Evolutionary conservation across 2,888 invertebrate genomes (phyloP).

Genomic region (Chironomus riparius): DNA sequence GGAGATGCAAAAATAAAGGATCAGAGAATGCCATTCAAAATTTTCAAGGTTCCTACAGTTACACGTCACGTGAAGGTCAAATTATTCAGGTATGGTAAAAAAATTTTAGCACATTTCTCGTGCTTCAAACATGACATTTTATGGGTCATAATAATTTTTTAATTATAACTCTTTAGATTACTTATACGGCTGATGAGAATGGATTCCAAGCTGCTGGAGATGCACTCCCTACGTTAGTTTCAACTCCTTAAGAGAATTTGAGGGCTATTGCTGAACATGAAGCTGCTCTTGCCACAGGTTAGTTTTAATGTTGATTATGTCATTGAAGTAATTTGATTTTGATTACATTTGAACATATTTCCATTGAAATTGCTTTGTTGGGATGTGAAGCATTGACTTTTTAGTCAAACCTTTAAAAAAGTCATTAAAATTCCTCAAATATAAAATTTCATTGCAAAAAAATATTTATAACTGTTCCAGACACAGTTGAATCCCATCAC

Average conservation of each 20-base stretch:
- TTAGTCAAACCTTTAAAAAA: too few relatives aligned
- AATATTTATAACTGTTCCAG: conserved; percentile 9
- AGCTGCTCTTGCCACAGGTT: conserved; percentile 36
- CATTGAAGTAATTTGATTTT: neutral
- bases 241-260: conserved; percentile 55
- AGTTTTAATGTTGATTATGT: neutral
- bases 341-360: neutral
- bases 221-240: conserved; percentile 46
- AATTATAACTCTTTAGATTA: conserved; percentile 29
- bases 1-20: conserved; percentile 52
- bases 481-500: neutral
- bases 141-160: neutral
- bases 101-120: neutral
- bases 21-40: conserved; percentile 48
- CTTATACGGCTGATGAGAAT: conserved; percentile 57
- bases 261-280: conserved; percentile 48
- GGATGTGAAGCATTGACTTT: too few relatives aligned
- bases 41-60: conserved; percentile 52
- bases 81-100: neutral
- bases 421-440: too few relatives aligned
- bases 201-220: conserved; percentile 50
- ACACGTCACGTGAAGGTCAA: conserved; percentile 57
- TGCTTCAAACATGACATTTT: neutral
- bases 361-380: too few relatives aligned
- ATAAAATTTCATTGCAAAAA: too few relatives aligned